Evolutionary conservation across 1,140 invertebrate genomes (phyloP).

Genomic region (Littorina saxatilis): DNA sequence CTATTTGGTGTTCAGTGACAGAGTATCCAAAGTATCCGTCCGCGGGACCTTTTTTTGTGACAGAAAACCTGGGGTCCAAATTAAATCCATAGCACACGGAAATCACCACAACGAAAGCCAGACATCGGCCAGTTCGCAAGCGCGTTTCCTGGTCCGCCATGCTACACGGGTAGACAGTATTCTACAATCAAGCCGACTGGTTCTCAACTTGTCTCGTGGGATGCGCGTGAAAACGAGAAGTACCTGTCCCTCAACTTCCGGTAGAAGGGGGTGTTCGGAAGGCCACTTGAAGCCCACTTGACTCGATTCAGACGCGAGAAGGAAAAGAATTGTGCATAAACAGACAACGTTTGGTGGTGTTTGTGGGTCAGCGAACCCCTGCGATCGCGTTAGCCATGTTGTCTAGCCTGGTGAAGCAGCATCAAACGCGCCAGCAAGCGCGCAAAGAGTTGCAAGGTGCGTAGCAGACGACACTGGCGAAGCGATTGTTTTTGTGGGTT

Average conservation of each 20-base stretch:
- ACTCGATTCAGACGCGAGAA: background rate
- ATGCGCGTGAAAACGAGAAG: background rate
- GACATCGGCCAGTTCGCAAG: background rate
- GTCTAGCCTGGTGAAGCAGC: conserved; percentile 90
- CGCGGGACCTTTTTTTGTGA: conserved; percentile 84
- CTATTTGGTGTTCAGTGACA: conserved; percentile 85
- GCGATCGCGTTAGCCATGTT: conserved; percentile 80
- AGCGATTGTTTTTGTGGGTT: too few relatives aligned
- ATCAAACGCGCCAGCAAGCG: conserved; percentile 85
- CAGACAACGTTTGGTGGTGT: background rate
- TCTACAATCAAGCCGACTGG: too few relatives aligned
- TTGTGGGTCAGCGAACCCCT: too few relatives aligned
- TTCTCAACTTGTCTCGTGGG: conserved; percentile 2
- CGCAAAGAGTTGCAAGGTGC: conserved; percentile 90
- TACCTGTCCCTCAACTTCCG: conserved; percentile 12
- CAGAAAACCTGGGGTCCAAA: conserved; percentile 88
- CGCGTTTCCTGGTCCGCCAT: conserved; percentile 36
- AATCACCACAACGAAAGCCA: conserved; percentile 9
- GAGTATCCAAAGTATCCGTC: conserved; percentile 93
- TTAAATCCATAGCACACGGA: conserved; percentile 80
- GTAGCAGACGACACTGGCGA: background rate
- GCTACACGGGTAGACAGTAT: conserved; percentile 23
- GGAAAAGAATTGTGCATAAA: background rate
- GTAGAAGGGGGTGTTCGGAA: background rate
- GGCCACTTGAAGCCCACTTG: conserved; percentile 9